phyloP scores from a whole-genome alignment of 2,113 vertebrate genomes.

The Nesogale talazaci region DNA sequence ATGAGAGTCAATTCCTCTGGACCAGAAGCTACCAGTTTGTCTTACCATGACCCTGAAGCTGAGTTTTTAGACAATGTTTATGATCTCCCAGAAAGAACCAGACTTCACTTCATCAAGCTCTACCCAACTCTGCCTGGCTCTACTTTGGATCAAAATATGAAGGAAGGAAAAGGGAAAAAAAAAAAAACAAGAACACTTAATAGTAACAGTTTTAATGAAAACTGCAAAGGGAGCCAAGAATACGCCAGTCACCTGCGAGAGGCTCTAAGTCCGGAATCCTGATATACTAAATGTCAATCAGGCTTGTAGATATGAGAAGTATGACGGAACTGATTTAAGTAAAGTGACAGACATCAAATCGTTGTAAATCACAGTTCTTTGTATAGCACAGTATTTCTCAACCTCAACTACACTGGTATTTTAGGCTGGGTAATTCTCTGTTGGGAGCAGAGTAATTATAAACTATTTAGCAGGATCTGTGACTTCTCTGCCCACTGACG shows the following conservation, averaged over 20 bases:
- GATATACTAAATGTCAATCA: neutral
- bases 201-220: neutral
- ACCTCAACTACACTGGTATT: neutral
- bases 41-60: neutral
- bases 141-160: neutral
- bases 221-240: neutral
- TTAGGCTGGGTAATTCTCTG: neutral
- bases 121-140: neutral
- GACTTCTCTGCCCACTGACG: neutral
- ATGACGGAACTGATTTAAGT: neutral
- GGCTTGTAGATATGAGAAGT: slow-evolving; percentile 8
- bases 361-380: neutral
- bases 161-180: neutral
- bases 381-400: neutral
- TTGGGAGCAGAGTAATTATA: neutral
- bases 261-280: neutral
- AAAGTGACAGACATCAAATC: neutral
- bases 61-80: neutral
- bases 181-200: too few species aligned
- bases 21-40: slow-evolving; percentile 28
- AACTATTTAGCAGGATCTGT: neutral
- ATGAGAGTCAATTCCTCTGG: neutral
- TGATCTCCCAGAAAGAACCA: neutral
- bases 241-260: neutral
- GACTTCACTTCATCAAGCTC: neutral